These are phyloP conservation scores for Ericerus pela DNA, from an alignment of 1,140 invertebrate genomes.

Conservation along the genomic window DNA sequence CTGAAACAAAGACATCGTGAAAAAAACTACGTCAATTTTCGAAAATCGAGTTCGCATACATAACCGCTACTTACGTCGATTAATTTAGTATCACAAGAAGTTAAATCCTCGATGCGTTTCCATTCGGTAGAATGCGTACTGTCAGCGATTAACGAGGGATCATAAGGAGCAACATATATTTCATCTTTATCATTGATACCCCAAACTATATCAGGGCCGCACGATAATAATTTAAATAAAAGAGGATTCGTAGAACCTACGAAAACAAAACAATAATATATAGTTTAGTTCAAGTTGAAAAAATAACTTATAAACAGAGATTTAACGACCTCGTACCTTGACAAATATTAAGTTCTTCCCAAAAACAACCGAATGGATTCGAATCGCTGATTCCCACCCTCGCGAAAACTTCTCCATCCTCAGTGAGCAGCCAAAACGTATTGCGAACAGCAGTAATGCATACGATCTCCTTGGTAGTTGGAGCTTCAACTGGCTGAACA, in stretches of 20 bases:
- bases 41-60: background rate
- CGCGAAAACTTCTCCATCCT: constrained; percentile 32
- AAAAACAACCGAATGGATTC: constrained; percentile 31
- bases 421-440: constrained; percentile 35
- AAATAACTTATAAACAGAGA: constrained; percentile 27
- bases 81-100: background rate
- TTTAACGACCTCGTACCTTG: constrained; percentile 35
- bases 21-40: background rate
- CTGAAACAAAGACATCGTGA: constrained; percentile 22
- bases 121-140: constrained; percentile 35
- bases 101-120: constrained; percentile 30
- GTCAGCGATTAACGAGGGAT: constrained; percentile 31
- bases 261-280: background rate
- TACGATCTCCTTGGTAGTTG: constrained; percentile 23
- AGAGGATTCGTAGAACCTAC: constrained; percentile 15
- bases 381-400: constrained; percentile 31
- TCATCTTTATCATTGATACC: constrained; percentile 34
- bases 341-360: constrained; percentile 33
- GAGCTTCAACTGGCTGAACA: constrained; percentile 24
- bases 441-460: constrained; percentile 30
- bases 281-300: background rate
- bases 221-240: constrained; percentile 32
- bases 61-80: background rate
- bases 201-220: constrained; percentile 37
- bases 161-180: constrained; percentile 37